A percentile compares a stretch with the other conserved stretches of the same genome.
phyloP scores from a whole-genome alignment of 1,140 invertebrate species.

The Heliothis subflexa region DNA sequence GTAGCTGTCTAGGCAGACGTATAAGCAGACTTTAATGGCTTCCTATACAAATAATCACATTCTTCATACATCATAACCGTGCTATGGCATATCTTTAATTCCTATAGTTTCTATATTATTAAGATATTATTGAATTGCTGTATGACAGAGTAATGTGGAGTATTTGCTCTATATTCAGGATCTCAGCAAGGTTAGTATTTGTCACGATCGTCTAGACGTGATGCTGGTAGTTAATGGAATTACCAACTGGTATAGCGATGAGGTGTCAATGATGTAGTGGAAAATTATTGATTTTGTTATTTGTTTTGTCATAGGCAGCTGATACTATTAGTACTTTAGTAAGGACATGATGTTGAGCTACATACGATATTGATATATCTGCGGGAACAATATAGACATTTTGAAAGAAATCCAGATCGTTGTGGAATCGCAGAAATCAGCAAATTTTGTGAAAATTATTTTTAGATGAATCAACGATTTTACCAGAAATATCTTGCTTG shows the following conservation, averaged over 20 bases:
- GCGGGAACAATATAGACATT: too few species aligned
- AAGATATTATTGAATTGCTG: constrained; percentile 34
- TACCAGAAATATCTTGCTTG: too few species aligned
- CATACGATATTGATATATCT: too few species aligned
- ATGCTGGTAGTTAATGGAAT: background rate
- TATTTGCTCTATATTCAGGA: constrained; percentile 33
- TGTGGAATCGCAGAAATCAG: too few species aligned
- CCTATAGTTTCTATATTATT: constrained; percentile 24
- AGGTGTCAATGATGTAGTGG: constrained; percentile 7
- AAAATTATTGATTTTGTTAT: constrained; percentile 6
- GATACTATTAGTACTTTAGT: background rate
- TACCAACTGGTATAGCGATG: constrained; percentile 11
- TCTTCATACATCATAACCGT: constrained; percentile 17
- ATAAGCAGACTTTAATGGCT: background rate
- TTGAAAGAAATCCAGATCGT: too few species aligned
- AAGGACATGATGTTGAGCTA: too few species aligned
- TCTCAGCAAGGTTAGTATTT: constrained; percentile 38
- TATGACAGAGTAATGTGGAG: background rate
- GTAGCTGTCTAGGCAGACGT: too few species aligned
- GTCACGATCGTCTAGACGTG: constrained; percentile 12
- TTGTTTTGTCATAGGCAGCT: background rate
- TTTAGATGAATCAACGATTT: too few species aligned
- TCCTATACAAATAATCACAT: background rate
- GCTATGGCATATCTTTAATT: constrained; percentile 8
- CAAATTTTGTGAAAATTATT: too few species aligned